phyloP scores from a whole-genome alignment of 2,888 invertebrate species.

The Carabus problematicus region DNA sequence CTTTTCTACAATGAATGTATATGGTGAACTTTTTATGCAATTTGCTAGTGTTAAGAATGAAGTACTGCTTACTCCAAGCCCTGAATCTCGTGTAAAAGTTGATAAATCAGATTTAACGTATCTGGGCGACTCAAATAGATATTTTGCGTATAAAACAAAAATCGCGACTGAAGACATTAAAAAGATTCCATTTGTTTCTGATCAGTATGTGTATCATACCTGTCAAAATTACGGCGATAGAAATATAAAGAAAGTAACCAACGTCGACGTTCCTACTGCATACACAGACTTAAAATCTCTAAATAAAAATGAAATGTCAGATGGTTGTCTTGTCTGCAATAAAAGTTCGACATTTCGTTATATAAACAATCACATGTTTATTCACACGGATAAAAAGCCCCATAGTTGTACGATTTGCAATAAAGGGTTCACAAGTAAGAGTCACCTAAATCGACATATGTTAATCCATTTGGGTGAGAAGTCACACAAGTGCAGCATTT shows the following conservation, averaged over 20 bases:
- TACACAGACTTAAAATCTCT: constrained; percentile 26
- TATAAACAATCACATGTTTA: constrained; percentile 41
- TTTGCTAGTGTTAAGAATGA: constrained; percentile 40
- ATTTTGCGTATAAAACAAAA: constrained; percentile 32
- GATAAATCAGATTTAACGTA: constrained; percentile 31
- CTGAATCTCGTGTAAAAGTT: constrained; percentile 31
- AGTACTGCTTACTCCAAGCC: constrained; percentile 16
- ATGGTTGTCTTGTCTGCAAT: constrained; percentile 34
- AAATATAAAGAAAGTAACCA: constrained; percentile 12
- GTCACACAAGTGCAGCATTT: constrained; percentile 32
- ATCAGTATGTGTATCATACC: constrained; percentile 20
- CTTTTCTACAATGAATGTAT: constrained; percentile 39
- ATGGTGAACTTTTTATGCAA: constrained; percentile 41
- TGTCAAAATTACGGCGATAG: constrained; percentile 28
- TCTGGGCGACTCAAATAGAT: constrained; percentile 28
- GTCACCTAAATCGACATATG: constrained; percentile 36
- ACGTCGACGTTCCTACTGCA: constrained; percentile 26
- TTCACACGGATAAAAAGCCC: constrained; percentile 33
- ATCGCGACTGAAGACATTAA: constrained; percentile 23
- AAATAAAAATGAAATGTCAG: constrained; percentile 29
- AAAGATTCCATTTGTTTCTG: constrained; percentile 19
- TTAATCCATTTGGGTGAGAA: constrained; percentile 36
- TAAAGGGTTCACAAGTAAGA: constrained; percentile 36
- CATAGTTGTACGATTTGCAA: constrained; percentile 33
- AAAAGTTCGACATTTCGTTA: constrained; percentile 35